Conservation (phyloP, 2,888 invertebrate species). For the Harpagoxenus sublaevis region DNA sequence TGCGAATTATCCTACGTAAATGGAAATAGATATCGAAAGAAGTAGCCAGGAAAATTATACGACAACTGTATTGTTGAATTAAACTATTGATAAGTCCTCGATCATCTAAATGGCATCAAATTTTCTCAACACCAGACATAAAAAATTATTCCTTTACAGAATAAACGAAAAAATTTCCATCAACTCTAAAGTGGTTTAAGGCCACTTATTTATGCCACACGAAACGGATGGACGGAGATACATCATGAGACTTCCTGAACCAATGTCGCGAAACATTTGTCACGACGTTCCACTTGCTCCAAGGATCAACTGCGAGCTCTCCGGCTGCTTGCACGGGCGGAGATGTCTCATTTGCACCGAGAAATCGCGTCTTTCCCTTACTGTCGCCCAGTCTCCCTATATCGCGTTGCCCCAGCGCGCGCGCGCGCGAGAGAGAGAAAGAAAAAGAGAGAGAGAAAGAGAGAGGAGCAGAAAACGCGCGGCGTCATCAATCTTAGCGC, state of each 20-base stretch:
- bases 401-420: slow-evolving; percentile 35
- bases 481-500: slow-evolving; percentile 84
- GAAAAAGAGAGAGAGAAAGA: slow-evolving; percentile 46
- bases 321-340: slow-evolving; percentile 63
- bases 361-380: slow-evolving; percentile 66
- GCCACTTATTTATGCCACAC: slow-evolving; percentile 51
- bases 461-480: slow-evolving; percentile 51
- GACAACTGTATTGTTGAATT: neutral
- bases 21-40: neutral
- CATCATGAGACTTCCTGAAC: slow-evolving; percentile 59
- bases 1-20: neutral
- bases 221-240: slow-evolving; percentile 60
- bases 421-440: slow-evolving; percentile 62
- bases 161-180: slow-evolving; percentile 10
- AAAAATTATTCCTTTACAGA: slow-evolving; percentile 3
- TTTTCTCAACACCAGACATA: neutral
- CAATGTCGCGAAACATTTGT: slow-evolving; percentile 74
- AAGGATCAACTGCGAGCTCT: slow-evolving; percentile 61
- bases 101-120: neutral
- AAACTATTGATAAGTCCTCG: neutral
- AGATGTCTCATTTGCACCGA: slow-evolving; percentile 74
- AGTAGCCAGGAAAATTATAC: neutral
- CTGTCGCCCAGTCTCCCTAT: slow-evolving; percentile 51
- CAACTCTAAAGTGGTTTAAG: slow-evolving; percentile 29
- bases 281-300: slow-evolving; percentile 62